Evolutionary conservation across 2,888 invertebrate genomes (phyloP).

Genomic region (Axea sp.): DNA sequence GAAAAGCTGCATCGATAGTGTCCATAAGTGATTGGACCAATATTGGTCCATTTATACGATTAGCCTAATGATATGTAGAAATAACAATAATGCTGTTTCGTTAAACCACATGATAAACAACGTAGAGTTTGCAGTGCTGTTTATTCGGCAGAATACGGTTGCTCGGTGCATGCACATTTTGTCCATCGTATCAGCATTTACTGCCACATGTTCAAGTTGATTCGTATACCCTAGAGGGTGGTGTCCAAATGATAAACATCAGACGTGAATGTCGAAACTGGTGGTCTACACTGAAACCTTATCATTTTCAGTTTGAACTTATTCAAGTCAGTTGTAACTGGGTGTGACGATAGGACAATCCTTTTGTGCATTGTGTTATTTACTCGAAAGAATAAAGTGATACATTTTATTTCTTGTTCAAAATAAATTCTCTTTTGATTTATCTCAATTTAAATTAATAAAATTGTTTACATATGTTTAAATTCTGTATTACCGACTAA

Average conservation of each 20-base stretch:
- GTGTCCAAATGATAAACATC: conserved; percentile 30
- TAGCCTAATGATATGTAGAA: conserved; percentile 32
- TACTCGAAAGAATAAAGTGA: too few relatives aligned
- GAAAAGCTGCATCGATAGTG: background rate
- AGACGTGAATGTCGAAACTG: conserved; percentile 20
- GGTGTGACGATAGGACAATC: conserved; percentile 5
- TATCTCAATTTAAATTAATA: too few relatives aligned
- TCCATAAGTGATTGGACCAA: conserved; percentile 13
- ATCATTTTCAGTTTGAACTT: conserved; percentile 24
- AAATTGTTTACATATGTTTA: too few relatives aligned
- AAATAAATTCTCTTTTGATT: too few relatives aligned
- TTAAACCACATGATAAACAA: conserved; percentile 14
- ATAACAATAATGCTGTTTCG: conserved; percentile 12
- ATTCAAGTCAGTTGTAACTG: conserved; percentile 12
- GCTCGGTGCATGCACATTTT: conserved; percentile 21
- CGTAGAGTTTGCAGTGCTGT: conserved; percentile 14
- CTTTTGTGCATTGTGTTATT: too few relatives aligned
- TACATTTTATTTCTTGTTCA: too few relatives aligned
- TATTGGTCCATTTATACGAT: conserved; percentile 28
- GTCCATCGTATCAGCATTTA: conserved; percentile 29
- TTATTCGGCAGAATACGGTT: conserved; percentile 10
- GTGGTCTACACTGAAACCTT: conserved; percentile 1
- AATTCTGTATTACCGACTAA: too few relatives aligned
- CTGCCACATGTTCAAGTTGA: conserved; percentile 34
- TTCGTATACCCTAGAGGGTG: conserved; percentile 26